Evolutionary conservation across 2,888 invertebrate species (phyloP), one percentile per base, ranked within the genome.

Genomic region (Lamellibrachia satsuma): DNA sequence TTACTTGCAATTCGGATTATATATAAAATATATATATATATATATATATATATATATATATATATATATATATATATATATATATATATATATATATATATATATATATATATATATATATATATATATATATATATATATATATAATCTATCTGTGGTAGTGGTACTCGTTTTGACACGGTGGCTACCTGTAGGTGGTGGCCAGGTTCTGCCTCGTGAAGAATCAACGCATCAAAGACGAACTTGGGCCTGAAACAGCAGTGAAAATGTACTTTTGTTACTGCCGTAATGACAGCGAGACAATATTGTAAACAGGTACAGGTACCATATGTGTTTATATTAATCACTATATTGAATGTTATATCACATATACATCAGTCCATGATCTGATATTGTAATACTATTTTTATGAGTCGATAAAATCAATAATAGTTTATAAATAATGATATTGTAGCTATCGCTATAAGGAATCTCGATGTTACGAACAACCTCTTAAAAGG

Each of bases 171-270:
- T 60, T 22, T 8, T 75, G 75, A 75, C 75, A 75, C 22, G 39
- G 39, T 75, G 22, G 15, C 75, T 75, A 95, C 96, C 95, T 96
- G 96, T 11, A 96, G 94, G 94, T 97, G 97, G 93, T 97, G 96
- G 2, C 97, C 97, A 1, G 97, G 97, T 57, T 96, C 94, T 4
- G 96, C 95, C 94, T 96, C 96, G 93, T 97, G 97, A 1, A 96
- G 94, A 3, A 96, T 94, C 11, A 97, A 92, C 0, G 96, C 95
- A 91, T 95, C 94, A 95, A 96, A 96, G 6, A 95, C 95, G 93
- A 96, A 96, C n/a, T 95, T 96, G 0, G 96, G 95, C 90, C 96
- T 96, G 94, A 52, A 94, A 94, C 75, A 75, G 75, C 22, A 3
- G 22, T 22, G 75, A 75, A 15, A 2, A 75, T 22, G 22, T 15